phyloP scores from a whole-genome alignment of 2,888 invertebrate genomes.

The Acleris holmiana region DNA sequence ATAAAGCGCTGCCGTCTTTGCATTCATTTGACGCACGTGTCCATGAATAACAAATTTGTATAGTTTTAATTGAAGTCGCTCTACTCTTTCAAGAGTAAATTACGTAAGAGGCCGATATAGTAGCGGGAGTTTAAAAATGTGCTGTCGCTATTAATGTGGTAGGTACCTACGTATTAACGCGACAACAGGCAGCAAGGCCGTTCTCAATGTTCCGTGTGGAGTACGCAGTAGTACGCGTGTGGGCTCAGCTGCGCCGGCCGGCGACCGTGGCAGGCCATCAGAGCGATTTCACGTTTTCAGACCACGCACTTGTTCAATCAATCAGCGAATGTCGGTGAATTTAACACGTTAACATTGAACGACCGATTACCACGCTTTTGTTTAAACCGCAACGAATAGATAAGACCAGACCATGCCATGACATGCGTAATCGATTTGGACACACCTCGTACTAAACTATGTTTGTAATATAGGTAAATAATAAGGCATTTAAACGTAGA shows the following conservation, averaged over 20 bases:
- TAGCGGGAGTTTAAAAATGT: slow-evolving; percentile 38
- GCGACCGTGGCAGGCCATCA: slow-evolving; percentile 53
- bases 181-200: slow-evolving; percentile 74
- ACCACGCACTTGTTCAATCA: slow-evolving; percentile 33
- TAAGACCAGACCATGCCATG: slow-evolving; percentile 6
- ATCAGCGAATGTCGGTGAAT: slow-evolving; percentile 25
- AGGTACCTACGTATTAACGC: slow-evolving; percentile 45
- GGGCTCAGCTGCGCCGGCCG: slow-evolving; percentile 57
- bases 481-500: slow-evolving; percentile 46
- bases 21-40: slow-evolving; percentile 29
- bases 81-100: slow-evolving; percentile 6
- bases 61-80: slow-evolving; percentile 9
- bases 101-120: slow-evolving; percentile 36
- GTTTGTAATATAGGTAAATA: slow-evolving; percentile 5
- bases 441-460: neutral
- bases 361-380: neutral
- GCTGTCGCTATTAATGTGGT: slow-evolving; percentile 48
- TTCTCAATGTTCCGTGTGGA: slow-evolving; percentile 68
- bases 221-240: slow-evolving; percentile 49
- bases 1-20: neutral
- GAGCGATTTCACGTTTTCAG: slow-evolving; percentile 46
- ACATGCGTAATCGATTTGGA: slow-evolving; percentile 39
- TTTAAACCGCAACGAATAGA: too few relatives aligned
- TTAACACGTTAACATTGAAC: slow-evolving; percentile 27
- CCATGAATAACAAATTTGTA: slow-evolving; percentile 13